phyloP scores from a whole-genome alignment of 64 coral and sea anemone genomes.

The Montipora cactus region DNA sequence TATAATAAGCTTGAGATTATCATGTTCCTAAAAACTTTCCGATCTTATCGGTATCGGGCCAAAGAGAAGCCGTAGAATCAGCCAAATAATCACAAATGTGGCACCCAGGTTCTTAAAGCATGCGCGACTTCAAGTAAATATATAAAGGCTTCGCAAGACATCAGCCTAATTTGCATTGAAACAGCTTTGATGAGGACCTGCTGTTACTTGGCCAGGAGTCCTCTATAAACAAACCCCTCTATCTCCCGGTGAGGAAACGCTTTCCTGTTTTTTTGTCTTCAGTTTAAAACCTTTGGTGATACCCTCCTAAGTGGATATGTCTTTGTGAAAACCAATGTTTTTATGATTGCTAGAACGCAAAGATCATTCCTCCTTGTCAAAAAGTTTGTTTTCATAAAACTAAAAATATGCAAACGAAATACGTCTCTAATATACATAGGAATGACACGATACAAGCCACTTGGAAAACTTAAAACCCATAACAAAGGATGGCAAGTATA shows the following conservation, averaged over 20 bases:
- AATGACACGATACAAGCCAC: background rate
- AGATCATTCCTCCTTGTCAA: background rate
- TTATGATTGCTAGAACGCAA: background rate
- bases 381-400: background rate
- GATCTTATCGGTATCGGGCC: slow-evolving; percentile 31
- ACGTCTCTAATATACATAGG: slow-evolving; percentile 26
- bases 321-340: background rate
- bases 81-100: slow-evolving; percentile 22
- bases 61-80: background rate
- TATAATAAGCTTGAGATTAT: slow-evolving; percentile 12
- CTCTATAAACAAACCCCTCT: slow-evolving; percentile 20
- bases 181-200: slow-evolving; percentile 35
- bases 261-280: background rate
- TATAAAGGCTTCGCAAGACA: background rate
- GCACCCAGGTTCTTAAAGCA: slow-evolving; percentile 34
- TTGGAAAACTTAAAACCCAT: background rate
- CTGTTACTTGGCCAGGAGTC: background rate
- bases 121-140: slow-evolving; percentile 1
- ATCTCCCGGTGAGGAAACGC: slow-evolving; percentile 12
- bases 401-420: slow-evolving; percentile 33
- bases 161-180: slow-evolving; percentile 32
- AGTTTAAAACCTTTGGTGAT: background rate
- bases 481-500: background rate
- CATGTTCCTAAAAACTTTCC: background rate
- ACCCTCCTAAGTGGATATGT: background rate